These are phyloP conservation scores for Solea senegalensis DNA, from an alignment of 2,113 vertebrate species.

Conservation along the genomic window DNA sequence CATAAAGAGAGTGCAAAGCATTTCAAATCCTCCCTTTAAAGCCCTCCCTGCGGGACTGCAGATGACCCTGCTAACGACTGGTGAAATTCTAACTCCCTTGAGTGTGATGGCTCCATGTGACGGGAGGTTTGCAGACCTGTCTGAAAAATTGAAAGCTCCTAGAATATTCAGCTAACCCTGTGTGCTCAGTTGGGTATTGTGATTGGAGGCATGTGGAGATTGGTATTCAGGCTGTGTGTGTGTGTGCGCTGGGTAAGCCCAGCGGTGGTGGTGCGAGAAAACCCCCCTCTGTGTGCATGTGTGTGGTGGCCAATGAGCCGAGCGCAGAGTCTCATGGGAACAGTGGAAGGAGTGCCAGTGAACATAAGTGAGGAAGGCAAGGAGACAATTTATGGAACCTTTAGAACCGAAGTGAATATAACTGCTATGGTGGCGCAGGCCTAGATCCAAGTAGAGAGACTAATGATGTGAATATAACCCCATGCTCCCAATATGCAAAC, in stretches of 20 bases:
- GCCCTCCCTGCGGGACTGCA: slow-evolving; percentile 61
- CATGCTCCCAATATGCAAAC: slow-evolving; percentile 64
- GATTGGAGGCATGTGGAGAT: slow-evolving; percentile 43
- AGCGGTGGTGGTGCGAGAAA: slow-evolving; percentile 41
- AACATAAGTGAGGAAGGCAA: slow-evolving; percentile 25
- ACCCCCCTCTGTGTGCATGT: slow-evolving; percentile 30
- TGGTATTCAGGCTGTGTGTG: slow-evolving; percentile 52
- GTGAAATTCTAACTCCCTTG: slow-evolving; percentile 67
- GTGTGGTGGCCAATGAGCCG: slow-evolving; percentile 68
- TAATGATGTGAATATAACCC: slow-evolving; percentile 62
- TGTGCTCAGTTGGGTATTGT: slow-evolving; percentile 55
- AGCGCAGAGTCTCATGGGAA: slow-evolving; percentile 49
- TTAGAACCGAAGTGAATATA: slow-evolving; percentile 49
- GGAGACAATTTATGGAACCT: slow-evolving; percentile 63
- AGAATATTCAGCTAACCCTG: slow-evolving; percentile 72
- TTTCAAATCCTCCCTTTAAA: slow-evolving; percentile 70
- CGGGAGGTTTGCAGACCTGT: slow-evolving; percentile 66
- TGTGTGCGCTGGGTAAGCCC: slow-evolving; percentile 58
- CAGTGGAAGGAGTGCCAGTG: slow-evolving; percentile 39
- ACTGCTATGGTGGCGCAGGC: slow-evolving; percentile 31
- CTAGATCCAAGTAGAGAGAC: slow-evolving; percentile 66
- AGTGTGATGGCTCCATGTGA: slow-evolving; percentile 56
- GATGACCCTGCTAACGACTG: slow-evolving; percentile 75
- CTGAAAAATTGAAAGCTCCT: slow-evolving; percentile 76
- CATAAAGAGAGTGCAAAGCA: slow-evolving; percentile 57